Base-by-base conservation (phyloP, 2,797 vertebrate genomes). In the Sebastes iracundus region DNA sequence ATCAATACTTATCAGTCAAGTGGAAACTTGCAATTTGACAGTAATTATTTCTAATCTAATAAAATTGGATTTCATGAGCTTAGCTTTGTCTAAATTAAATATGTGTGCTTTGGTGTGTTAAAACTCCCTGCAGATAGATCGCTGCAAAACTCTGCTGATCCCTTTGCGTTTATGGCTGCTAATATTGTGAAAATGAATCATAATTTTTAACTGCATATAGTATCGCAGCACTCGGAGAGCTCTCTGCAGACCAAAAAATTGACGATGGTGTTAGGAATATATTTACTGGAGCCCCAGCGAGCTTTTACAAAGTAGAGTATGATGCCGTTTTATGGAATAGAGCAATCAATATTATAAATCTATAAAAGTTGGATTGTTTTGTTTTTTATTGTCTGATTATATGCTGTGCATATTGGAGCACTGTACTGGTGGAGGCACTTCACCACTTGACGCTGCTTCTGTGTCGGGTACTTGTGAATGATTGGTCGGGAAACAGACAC, bases 401-500 rank as follows among this genome's bases (percentile, higher is more conserved):
- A 53, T 23, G 53, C 32, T 72, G 56, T 67, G 58, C 70, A 49
- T 61, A 38, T 63, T 38, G 35, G 32, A 33, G 6, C 52, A 27
- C 18, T 7, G 22, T 22, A 16, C 23, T 27, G 3, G 20, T 27
- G 3, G 20, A 79, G 83, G 61, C 62, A 27, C 62, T 81, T 75
- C 52, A 42, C 32, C 75, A 74, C 67, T 78, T 65, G 78, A 73
- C 79, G 46, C 52, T 1, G 27, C 68, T 25, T 72, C 63, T 30
- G 46, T 60, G 66, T 81, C 16, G 33, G 82, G 73, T 55, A 35
- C 85, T 85, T 30, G 56, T 81, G 75, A 73, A 22, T 75, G 83
- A 88, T 74, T 49, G 78, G 74, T 85, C 71, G 78, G 80, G 75
- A 85, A 52, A 64, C 81, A 69, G 90, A 87, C 90, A 84, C 86